These are phyloP conservation scores for Drosophila sordidula DNA, from an alignment of 2,888 invertebrate species.

Conservation along the genomic window DNA sequence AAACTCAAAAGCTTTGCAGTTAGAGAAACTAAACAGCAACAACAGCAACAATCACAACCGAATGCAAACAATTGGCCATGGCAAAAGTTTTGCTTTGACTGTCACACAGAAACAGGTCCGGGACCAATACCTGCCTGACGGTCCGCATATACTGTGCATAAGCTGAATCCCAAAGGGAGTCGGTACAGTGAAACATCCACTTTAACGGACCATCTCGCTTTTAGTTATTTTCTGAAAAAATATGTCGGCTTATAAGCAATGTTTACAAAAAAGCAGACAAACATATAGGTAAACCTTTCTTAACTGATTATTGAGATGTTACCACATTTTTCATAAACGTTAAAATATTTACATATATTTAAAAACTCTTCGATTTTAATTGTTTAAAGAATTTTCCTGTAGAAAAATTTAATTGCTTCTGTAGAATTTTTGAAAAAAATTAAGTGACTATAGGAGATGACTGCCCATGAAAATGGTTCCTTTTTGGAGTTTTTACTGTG, in stretches of 20 bases:
- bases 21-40: conserved; percentile 7
- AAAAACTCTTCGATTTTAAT: too few relatives aligned
- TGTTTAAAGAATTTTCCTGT: too few relatives aligned
- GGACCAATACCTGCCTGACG: neutral
- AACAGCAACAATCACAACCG: neutral
- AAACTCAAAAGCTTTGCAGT: conserved; percentile 21
- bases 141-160: neutral
- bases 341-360: too few relatives aligned
- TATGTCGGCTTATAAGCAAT: too few relatives aligned
- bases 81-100: conserved; percentile 55
- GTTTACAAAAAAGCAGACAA: too few relatives aligned
- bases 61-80: conserved; percentile 38
- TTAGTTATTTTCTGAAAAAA: too few relatives aligned
- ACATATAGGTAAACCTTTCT: too few relatives aligned
- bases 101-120: neutral
- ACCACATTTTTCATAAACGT: too few relatives aligned
- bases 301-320: too few relatives aligned
- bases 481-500: neutral
- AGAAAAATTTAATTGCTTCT: too few relatives aligned
- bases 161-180: neutral
- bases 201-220: too few relatives aligned
- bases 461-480: neutral
- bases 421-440: too few relatives aligned
- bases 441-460: neutral
- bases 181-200: neutral